Percentiles rank a stretch among this genome's conserved stretches.
Evolutionary conservation across 2,888 invertebrate genomes (phyloP).

Genomic region (Plusia festucae): DNA sequence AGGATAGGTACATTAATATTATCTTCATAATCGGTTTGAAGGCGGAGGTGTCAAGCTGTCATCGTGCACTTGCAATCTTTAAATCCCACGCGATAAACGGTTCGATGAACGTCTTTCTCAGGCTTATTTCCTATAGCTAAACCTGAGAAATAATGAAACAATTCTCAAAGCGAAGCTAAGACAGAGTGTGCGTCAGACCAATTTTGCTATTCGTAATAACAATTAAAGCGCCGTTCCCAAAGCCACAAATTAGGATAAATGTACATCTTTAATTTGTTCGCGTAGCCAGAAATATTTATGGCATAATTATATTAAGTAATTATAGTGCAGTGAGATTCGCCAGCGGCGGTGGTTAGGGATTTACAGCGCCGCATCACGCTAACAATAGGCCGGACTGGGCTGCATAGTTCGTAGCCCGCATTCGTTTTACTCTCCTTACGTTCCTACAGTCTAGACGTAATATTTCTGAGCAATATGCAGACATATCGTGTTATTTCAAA

Average conservation of each 20-base stretch:
- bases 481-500: constrained; percentile 71
- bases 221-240: constrained; percentile 52
- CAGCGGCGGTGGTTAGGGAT: constrained; percentile 72
- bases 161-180: constrained; percentile 31
- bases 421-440: constrained; percentile 82
- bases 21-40: constrained; percentile 35
- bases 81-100: constrained; percentile 48
- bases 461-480: constrained; percentile 79
- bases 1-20: neutral
- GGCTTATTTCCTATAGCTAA: constrained; percentile 30
- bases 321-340: constrained; percentile 72
- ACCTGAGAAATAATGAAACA: constrained; percentile 36
- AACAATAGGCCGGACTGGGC: constrained; percentile 82
- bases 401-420: constrained; percentile 69
- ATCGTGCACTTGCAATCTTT: constrained; percentile 37
- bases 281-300: constrained; percentile 73
- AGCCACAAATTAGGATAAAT: constrained; percentile 64
- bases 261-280: constrained; percentile 64
- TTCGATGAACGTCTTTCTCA: constrained; percentile 37
- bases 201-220: constrained; percentile 43
- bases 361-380: constrained; percentile 82
- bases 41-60: constrained; percentile 39
- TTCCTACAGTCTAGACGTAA: constrained; percentile 86
- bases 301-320: constrained; percentile 82
- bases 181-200: constrained; percentile 36